Conservation (phyloP, 2,113 vertebrate genomes). For the Ptilonorhynchus violaceus region DNA sequence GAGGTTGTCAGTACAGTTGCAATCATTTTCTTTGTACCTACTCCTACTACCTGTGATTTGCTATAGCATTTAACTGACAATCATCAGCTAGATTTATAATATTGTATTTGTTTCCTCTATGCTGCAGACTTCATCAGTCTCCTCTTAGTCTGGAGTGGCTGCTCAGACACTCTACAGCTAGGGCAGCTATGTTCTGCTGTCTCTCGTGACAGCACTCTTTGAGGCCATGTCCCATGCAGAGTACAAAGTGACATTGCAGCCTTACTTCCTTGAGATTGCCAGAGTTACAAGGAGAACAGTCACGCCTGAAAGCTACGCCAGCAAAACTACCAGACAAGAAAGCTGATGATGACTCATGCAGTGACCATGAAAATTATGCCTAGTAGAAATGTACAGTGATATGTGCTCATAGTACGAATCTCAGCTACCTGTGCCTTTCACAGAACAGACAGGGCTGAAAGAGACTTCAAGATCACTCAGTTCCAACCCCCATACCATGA, state of each 20-base stretch:
- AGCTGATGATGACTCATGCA: neutral
- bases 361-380: neutral
- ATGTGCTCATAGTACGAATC: neutral
- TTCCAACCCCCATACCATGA: too few species aligned
- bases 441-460: fast-evolving
- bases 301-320: neutral
- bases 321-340: neutral
- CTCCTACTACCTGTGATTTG: neutral
- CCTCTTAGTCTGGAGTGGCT: neutral
- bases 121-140: neutral
- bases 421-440: neutral
- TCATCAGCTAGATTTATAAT: neutral
- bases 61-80: neutral
- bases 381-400: neutral
- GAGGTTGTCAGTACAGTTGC: neutral
- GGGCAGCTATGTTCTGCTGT: neutral
- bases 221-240: neutral
- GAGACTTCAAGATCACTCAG: neutral
- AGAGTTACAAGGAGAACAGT: neutral
- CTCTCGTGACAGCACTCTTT: neutral
- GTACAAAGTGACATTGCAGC: neutral
- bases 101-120: neutral
- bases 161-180: neutral
- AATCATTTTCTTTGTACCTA: neutral
- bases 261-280: neutral